Evolutionary conservation across 2,888 invertebrate genomes (phyloP).

Genomic region (Danaus chrysippus): DNA sequence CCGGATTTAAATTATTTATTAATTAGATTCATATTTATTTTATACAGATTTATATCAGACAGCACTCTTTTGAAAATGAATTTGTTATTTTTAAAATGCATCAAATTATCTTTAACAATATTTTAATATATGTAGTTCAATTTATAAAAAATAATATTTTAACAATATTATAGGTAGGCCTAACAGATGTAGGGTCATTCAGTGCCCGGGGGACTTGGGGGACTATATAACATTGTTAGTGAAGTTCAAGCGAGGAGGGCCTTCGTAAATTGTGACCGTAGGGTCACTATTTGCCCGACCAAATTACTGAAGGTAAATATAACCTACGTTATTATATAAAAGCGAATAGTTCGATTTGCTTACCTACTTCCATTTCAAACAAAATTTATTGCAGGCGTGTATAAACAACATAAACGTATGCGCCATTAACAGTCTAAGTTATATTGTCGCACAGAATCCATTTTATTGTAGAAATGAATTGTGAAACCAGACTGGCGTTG

Average conservation of each 20-base stretch:
- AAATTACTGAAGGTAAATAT: slow-evolving; percentile 66
- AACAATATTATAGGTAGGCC: slow-evolving; percentile 62
- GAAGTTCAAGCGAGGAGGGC: slow-evolving; percentile 68
- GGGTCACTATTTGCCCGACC: slow-evolving; percentile 64
- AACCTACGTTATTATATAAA: slow-evolving; percentile 59
- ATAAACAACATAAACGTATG: slow-evolving; percentile 59
- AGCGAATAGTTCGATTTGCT: slow-evolving; percentile 39
- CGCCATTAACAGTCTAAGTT: slow-evolving; percentile 62
- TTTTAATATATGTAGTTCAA: slow-evolving; percentile 56
- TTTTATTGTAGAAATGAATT: slow-evolving; percentile 59
- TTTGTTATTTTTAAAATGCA: too few relatives aligned
- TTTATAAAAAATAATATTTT: slow-evolving; percentile 67
- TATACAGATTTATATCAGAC: too few relatives aligned
- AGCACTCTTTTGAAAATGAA: too few relatives aligned
- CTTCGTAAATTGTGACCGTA: slow-evolving; percentile 69
- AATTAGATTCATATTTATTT: too few relatives aligned
- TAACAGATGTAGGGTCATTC: slow-evolving; percentile 70
- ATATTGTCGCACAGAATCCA: slow-evolving; percentile 55
- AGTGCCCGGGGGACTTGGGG: slow-evolving; percentile 64
- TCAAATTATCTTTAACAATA: neutral
- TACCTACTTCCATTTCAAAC: slow-evolving; percentile 26
- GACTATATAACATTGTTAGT: slow-evolving; percentile 71
- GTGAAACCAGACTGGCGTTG: slow-evolving; percentile 49
- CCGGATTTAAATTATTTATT: too few relatives aligned
- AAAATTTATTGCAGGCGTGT: slow-evolving; percentile 44